A percentile compares a stretch with the other conserved stretches of the same genome.
Evolutionary conservation across 37 sponge, comb jelly and placozoan species (phyloP).

Genomic region (Chondrilla cf. caribensis): DNA sequence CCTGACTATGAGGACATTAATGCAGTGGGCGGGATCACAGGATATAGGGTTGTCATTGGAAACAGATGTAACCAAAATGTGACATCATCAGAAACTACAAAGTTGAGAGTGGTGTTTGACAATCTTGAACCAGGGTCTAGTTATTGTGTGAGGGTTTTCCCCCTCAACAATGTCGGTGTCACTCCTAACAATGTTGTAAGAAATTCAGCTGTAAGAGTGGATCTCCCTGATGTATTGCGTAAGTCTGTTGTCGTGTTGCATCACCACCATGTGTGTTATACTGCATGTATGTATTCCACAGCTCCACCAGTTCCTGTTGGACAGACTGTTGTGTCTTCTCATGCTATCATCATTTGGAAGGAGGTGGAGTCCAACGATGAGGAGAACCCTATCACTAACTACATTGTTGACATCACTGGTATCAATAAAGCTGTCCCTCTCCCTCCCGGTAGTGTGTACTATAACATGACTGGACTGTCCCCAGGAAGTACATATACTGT

Average conservation of each 20-base stretch:
- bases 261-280: too few species aligned
- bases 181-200: too few species aligned
- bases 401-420: background rate
- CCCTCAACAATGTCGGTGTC: background rate
- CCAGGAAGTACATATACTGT: background rate
- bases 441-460: background rate
- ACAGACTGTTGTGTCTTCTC: background rate
- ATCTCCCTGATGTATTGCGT: too few species aligned
- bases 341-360: slow-evolving; percentile 7
- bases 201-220: too few species aligned
- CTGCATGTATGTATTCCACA: too few species aligned
- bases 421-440: background rate
- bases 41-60: background rate
- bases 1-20: background rate
- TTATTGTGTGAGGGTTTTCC: background rate
- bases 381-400: slow-evolving; percentile 19
- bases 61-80: background rate
- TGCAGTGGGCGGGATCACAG: background rate
- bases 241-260: too few species aligned
- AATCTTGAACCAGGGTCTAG: background rate
- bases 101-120: background rate
- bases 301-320: background rate
- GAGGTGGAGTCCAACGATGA: background rate
- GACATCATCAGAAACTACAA: background rate
- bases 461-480: background rate